Conservation (phyloP, 2,113 vertebrate genomes). For the Grus americana region DNA sequence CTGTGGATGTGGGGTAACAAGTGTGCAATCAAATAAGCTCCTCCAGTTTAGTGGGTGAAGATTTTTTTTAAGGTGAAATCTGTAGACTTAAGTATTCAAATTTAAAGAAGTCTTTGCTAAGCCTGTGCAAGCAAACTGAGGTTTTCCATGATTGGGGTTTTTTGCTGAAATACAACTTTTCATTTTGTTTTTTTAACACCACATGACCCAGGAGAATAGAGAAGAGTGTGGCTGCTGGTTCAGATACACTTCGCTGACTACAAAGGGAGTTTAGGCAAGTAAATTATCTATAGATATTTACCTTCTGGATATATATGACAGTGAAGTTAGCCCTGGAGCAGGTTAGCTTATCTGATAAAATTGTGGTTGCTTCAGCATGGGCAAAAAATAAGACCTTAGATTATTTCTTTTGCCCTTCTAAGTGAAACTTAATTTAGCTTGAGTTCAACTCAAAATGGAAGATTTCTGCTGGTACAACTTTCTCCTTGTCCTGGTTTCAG, state of each 20-base stretch:
- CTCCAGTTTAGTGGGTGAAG: not conserved
- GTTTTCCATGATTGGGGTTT: not conserved
- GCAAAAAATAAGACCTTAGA: not conserved
- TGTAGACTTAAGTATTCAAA: fast-evolving
- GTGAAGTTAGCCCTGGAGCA: not conserved
- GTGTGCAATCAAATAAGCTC: fast-evolving
- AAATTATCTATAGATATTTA: not conserved
- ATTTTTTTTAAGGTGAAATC: not conserved
- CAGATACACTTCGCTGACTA: not conserved
- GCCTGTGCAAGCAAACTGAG: not conserved
- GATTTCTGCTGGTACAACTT: not conserved
- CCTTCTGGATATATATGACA: not conserved
- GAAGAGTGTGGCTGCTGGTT: not conserved
- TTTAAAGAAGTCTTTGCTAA: not conserved
- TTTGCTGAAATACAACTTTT: not conserved
- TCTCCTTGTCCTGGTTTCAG: too few species aligned
- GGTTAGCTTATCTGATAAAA: not conserved
- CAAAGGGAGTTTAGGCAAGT: not conserved
- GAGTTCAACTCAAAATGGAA: not conserved
- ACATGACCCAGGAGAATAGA: not conserved
- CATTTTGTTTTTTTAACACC: not conserved
- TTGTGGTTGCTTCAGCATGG: not conserved
- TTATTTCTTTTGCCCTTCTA: not conserved
- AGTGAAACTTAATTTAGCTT: not conserved
- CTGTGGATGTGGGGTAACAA: not conserved